These are phyloP conservation scores for Tragopan temminckii DNA, from an alignment of 2,797 vertebrate species.

Conservation along the genomic window DNA sequence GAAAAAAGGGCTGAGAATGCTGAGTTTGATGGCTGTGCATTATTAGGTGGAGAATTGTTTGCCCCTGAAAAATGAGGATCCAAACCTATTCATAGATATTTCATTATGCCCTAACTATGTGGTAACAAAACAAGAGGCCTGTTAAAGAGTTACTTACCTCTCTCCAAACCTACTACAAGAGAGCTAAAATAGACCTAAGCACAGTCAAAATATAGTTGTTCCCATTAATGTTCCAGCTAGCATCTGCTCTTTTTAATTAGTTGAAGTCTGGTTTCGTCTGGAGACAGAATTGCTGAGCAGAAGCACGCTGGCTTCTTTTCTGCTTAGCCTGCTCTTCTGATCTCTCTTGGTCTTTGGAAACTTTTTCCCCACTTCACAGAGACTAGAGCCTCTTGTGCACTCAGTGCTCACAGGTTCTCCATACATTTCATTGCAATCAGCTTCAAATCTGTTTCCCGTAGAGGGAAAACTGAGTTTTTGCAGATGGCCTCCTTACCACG, in stretches of 20 bases:
- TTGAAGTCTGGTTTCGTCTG: slow-evolving; percentile 10
- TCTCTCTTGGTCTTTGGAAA: slow-evolving; percentile 21
- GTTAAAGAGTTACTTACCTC: neutral
- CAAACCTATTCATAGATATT: neutral
- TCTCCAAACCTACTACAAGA: neutral
- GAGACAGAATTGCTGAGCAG: slow-evolving; percentile 13
- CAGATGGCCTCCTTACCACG: neutral
- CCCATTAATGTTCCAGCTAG: slow-evolving; percentile 31
- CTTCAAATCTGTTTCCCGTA: neutral
- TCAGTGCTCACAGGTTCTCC: neutral
- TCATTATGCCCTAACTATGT: neutral
- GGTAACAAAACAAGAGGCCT: neutral
- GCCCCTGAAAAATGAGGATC: neutral
- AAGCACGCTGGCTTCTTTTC: neutral
- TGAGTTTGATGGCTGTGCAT: neutral
- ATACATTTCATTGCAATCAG: neutral
- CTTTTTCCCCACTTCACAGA: neutral
- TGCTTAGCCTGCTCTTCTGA: slow-evolving; percentile 22
- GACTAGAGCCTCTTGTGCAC: neutral
- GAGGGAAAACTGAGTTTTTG: neutral
- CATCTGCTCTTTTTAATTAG: slow-evolving; percentile 56
- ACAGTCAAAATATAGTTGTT: neutral
- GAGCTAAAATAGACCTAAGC: neutral
- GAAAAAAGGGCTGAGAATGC: neutral
- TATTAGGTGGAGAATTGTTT: neutral